phyloP scores from a whole-genome alignment of 2,113 vertebrate genomes.

The Anguilla rostrata region DNA sequence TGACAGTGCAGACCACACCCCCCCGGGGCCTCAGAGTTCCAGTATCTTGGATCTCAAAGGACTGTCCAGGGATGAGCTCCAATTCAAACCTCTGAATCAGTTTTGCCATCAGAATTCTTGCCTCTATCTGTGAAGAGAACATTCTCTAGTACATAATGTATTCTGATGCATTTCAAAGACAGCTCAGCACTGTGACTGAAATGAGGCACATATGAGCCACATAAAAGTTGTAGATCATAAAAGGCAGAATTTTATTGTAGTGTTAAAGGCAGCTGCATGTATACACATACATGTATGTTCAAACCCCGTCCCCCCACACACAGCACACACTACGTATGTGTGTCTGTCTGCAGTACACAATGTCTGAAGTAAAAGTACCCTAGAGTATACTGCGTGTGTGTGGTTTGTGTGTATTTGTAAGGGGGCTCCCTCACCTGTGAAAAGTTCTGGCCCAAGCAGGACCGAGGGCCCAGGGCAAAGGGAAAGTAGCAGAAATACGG shows the following conservation, averaged over 20 bases:
- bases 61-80: constrained; percentile 76
- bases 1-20: constrained; percentile 79
- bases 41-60: constrained; percentile 73
- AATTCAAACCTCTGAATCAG: constrained; percentile 88
- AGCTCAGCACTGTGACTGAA: not conserved
- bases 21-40: constrained; percentile 75
- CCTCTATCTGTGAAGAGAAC: constrained; percentile 79
- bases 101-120: constrained; percentile 89
- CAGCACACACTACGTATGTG: not conserved
- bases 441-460: constrained; percentile 85
- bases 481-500: constrained; percentile 81
- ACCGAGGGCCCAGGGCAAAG: constrained; percentile 83
- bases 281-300: no score
- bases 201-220: no score
- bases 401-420: not conserved
- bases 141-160: not conserved
- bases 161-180: not conserved
- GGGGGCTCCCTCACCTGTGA: constrained; percentile 76
- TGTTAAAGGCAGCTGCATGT: no score
- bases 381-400: not conserved
- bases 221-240: no score
- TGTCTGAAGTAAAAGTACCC: no score
- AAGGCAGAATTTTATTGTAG: no score
- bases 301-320: no score
- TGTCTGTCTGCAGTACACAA: no score